Base-by-base conservation (phyloP, 2,113 vertebrate species). In the Macroglossus sobrinus region DNA sequence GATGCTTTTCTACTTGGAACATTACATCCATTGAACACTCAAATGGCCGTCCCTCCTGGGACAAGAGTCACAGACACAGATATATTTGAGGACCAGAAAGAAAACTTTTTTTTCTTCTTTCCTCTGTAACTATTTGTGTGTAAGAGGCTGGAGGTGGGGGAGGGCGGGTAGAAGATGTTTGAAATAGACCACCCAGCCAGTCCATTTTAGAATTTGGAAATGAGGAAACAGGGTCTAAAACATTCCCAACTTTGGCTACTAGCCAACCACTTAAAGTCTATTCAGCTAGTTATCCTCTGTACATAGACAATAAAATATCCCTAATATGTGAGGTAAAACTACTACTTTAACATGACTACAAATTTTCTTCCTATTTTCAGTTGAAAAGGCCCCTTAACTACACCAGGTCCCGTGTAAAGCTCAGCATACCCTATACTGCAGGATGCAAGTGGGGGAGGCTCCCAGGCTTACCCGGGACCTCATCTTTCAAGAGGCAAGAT, bases 201-300 rank as follows among this genome's bases (percentile, higher is more conserved):
- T 59, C 26, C 24, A 40, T 43, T 96, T 96, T 16, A 81, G 86
- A 94, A 91, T 79, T 81, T 95, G 64, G 89, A 92, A 72, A 88
- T 90, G 24, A 61, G 66, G 72, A 28, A 88, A 64, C 1, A 13
- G 38, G 75, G 38, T 89, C 78, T 93, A 92, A 96, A 95, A 85
- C 33, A 35, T 40, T 95, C 45, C 35, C 74, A 35, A 16, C 40
- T 97, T 91, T 81, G 91, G 89, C 88, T 69, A 64, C 61, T 82
- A 64, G 55, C 84, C 95, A 84, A 85, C 53, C 57, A 90, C 38
- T 66, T 93, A 43, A 85, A 85, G 40, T 66, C 72, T 72, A 47
- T 71, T 76, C 72, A 91, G 43, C 80, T 66, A 69, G 63, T 68
- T 84, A 84, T 45, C 75, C 57, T 84, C 86, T 72, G 22, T 30